Base-by-base conservation (phyloP, 2,888 invertebrate species). In the Leptopilina myrica region DNA sequence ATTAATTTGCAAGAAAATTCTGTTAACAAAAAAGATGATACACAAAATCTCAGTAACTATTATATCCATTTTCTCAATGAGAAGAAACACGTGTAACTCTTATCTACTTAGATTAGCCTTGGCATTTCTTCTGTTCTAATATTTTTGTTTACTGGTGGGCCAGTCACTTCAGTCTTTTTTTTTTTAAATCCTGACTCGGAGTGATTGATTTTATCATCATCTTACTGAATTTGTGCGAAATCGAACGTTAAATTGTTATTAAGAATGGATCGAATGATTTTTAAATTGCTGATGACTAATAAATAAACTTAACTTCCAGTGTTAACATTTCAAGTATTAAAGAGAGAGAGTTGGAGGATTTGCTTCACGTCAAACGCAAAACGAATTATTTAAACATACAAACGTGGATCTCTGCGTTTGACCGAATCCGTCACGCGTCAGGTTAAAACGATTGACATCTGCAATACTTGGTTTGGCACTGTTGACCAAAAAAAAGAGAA, bases 301-400 rank as follows among this genome's bases (percentile, higher is more conserved):
- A 20, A 62, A 62, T 62, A 62, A 62, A 62, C 62, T 62, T 62
- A 62, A 9, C 20, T 9, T 62, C 62, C 3, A 62, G 62, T 62
- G 62, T 20, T 62, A 62, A 62, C 20, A 20, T 62, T n/a, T 59
- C n/a, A 15, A 77, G 77, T 78, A 80, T 80, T 75, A 76, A 20
- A 78, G 77, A 76, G 77, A 43, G 33, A 33, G 77, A 77, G 67
- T 66, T 75, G 79, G 75, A 77, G 80, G 40, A 76, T 80, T 76
- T 76, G 80, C 56, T 49, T 20, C 62, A 62, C 62, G 62, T 62
- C 62, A 62, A 62, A 62, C 62, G 15, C 15, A 62, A 20, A 62
- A 62, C 62, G 62, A 62, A 62, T 62, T 3, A 65, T 40, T 33
- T n/a, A 65, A 40, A 66, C n/a, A 66, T 46, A 20, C 43, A 43